Base-by-base conservation (phyloP, 2,113 vertebrate genomes). In the Cygnus buccinator region DNA sequence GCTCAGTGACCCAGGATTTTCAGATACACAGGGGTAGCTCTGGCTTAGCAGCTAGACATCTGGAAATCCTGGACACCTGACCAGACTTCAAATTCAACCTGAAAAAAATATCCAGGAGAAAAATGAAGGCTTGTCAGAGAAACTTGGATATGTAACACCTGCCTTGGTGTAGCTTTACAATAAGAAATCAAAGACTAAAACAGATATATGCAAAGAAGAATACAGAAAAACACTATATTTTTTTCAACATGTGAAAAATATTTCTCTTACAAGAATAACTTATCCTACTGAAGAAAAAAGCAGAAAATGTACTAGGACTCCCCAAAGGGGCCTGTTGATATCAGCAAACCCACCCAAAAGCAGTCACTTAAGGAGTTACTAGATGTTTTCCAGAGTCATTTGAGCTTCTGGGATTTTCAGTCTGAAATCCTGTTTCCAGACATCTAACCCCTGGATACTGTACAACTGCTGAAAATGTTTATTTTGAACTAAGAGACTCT, bases 401-500 rank as follows among this genome's bases (percentile, higher is more conserved):
- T 89, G 67, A 91, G 46, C 66, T 92, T 89, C 83, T 94, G 78
- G 50, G 78, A 66, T 89, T 94, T 94, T 96, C 54, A 79, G 57
- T 72, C 74, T 91, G 70, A 94, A 95, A 93, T 96, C 48, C 48
- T 58, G 6, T 92, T 97, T 93, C 91, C 74, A 96, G 87, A 94
- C 50, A 87, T 89, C 74, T 96, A 87, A 83, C 41, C 74, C 31
- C 71, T 92, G 77, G 72, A 73, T 85, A 68, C 37, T 43, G 62
- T 82, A 87, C 44, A 84, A 31, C 11, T 37, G 65, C 59, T 1
- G 0, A 71, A 86, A 94, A 87, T 91, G 44, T 87, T 94, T 94
- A 83, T 89, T 96, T 94, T 94, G 81, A 94, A 80, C 58, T 44
- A 75, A 3, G 9, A 91, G 28, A 19, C 17, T 31, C 13, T 66